A percentile compares a stretch with the other conserved stretches of the same genome.
Evolutionary conservation across 2,113 vertebrate genomes (phyloP).

Genomic region (Mastomys natalensis): DNA sequence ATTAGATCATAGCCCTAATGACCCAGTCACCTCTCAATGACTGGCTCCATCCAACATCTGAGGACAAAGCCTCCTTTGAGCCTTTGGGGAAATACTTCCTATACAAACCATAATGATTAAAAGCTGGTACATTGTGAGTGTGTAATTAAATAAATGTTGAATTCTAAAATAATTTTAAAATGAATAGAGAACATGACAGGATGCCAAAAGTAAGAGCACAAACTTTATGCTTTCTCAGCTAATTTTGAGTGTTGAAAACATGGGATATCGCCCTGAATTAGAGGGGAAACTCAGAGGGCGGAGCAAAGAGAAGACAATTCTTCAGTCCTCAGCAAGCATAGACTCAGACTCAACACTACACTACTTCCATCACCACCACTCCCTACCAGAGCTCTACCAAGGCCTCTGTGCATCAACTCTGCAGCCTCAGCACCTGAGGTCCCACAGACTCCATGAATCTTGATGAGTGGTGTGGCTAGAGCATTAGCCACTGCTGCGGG

Average conservation of each 20-base stretch:
- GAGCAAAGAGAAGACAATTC: neutral
- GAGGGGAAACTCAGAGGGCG: neutral
- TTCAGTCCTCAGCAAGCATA: neutral
- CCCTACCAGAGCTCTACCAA: neutral
- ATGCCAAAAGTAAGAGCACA: slow-evolving; percentile 7
- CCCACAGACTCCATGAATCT: neutral
- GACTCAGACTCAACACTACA: neutral
- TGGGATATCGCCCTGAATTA: neutral
- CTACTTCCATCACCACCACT: neutral
- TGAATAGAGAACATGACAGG: neutral
- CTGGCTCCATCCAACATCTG: neutral
- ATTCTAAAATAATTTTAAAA: neutral
- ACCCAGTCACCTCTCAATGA: neutral
- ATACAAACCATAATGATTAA: neutral
- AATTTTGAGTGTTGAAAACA: neutral
- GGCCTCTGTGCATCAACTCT: neutral
- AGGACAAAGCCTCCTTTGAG: neutral
- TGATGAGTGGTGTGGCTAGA: neutral
- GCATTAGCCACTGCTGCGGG: neutral
- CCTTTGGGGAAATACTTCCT: neutral
- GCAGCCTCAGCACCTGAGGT: neutral
- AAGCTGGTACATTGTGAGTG: neutral
- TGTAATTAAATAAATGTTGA: neutral
- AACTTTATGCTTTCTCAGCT: neutral
- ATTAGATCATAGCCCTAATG: no score